phyloP scores from a whole-genome alignment of 1,140 invertebrate genomes.

The Arctopsyche grandis region DNA sequence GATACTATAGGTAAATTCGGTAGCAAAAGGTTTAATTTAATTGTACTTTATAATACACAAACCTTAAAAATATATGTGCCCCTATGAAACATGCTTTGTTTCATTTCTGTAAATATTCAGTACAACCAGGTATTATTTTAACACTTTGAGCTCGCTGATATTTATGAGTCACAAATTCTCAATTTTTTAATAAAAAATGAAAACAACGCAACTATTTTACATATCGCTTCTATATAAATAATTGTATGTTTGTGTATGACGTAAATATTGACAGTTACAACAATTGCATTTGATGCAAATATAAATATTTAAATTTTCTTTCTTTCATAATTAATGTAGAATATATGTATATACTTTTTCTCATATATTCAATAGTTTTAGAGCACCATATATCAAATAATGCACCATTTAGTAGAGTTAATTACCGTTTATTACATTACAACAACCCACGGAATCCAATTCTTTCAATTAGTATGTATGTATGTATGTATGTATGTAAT shows the following conservation, averaged over 20 bases:
- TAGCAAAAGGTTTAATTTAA: slow-evolving; percentile 31
- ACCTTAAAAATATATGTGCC: slow-evolving; percentile 37
- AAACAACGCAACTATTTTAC: background rate
- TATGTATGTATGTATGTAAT: background rate
- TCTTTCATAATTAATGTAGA: background rate
- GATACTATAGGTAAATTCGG: slow-evolving; percentile 26
- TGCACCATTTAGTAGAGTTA: slow-evolving; percentile 12
- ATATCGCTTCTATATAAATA: background rate
- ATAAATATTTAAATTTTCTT: background rate
- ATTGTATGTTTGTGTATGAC: too few species aligned
- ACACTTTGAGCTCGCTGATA: slow-evolving; percentile 22
- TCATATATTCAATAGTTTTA: background rate
- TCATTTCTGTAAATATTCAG: slow-evolving; percentile 18
- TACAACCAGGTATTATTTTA: slow-evolving; percentile 13
- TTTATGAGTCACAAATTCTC: background rate
- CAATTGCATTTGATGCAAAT: slow-evolving; percentile 19
- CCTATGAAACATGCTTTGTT: slow-evolving; percentile 14
- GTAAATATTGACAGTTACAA: slow-evolving; percentile 4
- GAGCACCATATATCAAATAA: slow-evolving; percentile 24
- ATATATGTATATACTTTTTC: background rate
- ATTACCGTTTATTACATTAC: background rate
- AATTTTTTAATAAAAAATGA: background rate
- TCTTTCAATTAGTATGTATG: too few species aligned
- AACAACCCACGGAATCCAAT: background rate
- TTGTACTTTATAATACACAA: slow-evolving; percentile 41